Evolutionary conservation across 1,140 invertebrate species (phyloP), one percentile per base, ranked within the genome.

Genomic region (Anastatus disparis): DNA sequence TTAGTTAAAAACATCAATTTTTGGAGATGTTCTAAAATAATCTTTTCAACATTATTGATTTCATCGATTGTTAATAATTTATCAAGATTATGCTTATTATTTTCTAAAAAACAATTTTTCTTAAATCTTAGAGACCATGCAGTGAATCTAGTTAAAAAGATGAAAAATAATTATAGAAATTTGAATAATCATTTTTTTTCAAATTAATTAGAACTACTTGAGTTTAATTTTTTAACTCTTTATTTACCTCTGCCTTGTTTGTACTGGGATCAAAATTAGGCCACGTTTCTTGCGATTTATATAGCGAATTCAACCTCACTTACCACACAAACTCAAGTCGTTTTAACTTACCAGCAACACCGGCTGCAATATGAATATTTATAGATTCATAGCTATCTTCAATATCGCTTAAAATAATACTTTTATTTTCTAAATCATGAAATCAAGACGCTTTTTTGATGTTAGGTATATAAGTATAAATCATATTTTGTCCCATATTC

Each of bases 261-360:
- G 35, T 31, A 56, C 20, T 24, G 9, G 40, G 22, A 15, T 9
- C 35, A 20, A 9, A 7, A 48, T 7, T 17, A 22, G 76, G 74
- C 75, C 78, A 81, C 0, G 71, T 40, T 13, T 70, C 35, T 38
- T 7, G 35, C 12, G 6, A 12, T 15, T 40, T 13, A 20, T 48
- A 38, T 22, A 83, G 58, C 81, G 78, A 83, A n/a, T 46, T 20
- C 10, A 82, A 80, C 4, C 83, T 79, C 73, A 82, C 75, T 77
- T 77, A 82, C 81, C 81, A 86, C 76, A 74, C 71, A 4, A 74
- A 76, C 20, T 78, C 63, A 8, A 79, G 9, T 12, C 84, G 71
- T 13, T 63, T 22, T 50, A 50, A 22, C 6, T 50, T 20, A 2
- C 46, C 40, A n/a, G n/a, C n/a, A n/a, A n/a, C n/a, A n/a, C n/a